phyloP scores from a whole-genome alignment of 2,888 invertebrate species.

The Xestia ashworthii region DNA sequence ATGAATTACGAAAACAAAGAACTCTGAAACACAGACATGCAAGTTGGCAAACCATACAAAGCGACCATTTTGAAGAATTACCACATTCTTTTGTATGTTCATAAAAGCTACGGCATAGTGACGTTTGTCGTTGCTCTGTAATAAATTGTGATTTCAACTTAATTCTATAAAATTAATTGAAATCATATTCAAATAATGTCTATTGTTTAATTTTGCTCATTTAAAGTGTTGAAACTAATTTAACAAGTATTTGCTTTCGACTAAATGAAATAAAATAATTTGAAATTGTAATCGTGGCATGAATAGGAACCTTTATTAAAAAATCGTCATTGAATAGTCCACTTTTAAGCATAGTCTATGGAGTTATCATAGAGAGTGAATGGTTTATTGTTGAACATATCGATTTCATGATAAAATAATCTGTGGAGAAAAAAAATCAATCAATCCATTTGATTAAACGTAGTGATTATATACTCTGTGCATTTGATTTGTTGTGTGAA shows the following conservation, averaged over 20 bases:
- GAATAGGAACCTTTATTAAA: conserved; percentile 7
- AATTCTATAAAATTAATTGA: not conserved
- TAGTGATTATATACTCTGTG: too few relatives aligned
- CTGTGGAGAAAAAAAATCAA: conserved; percentile 32
- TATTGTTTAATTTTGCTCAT: not conserved
- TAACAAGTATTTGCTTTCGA: not conserved
- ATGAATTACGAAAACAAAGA: conserved; percentile 88
- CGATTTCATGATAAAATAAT: conserved; percentile 30
- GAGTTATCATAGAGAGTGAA: conserved; percentile 22
- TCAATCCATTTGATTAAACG: conserved; percentile 15
- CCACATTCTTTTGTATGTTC: conserved; percentile 92
- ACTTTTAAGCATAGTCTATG: conserved; percentile 21
- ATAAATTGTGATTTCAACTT: conserved; percentile 49
- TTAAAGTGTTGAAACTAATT: not conserved
- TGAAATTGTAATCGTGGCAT: not conserved
- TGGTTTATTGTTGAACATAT: conserved; percentile 17
- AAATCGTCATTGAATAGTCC: not conserved
- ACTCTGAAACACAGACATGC: conserved; percentile 90
- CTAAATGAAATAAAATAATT: not conserved
- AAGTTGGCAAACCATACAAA: conserved; percentile 92
- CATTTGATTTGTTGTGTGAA: conserved; percentile 56
- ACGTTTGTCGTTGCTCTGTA: conserved; percentile 72
- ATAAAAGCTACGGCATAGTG: conserved; percentile 79
- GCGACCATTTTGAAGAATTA: conserved; percentile 94
- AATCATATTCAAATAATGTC: not conserved